These are phyloP conservation scores for Slavum lentiscoides DNA, from an alignment of 2,888 invertebrate species.

Conservation along the genomic window DNA sequence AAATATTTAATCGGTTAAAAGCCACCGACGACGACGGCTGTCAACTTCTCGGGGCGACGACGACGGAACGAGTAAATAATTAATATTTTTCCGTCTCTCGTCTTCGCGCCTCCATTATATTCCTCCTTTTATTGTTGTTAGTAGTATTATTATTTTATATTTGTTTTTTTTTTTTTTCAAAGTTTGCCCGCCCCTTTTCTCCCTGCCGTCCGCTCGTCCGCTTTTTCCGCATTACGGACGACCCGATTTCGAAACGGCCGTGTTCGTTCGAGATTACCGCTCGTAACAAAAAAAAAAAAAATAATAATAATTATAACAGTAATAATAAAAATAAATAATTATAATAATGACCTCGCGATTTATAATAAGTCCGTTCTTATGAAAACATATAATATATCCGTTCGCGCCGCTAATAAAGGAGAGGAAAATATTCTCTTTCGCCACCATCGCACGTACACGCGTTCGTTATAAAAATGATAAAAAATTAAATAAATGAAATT, in stretches of 20 bases:
- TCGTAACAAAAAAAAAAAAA: conserved; percentile 5
- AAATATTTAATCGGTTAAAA: conserved; percentile 53
- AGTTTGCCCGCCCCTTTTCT: background rate
- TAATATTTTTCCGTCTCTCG: conserved; percentile 38
- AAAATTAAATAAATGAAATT: background rate
- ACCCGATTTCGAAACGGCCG: conserved; percentile 26
- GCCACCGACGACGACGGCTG: conserved; percentile 41
- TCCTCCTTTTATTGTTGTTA: background rate
- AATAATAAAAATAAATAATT: background rate
- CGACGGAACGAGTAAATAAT: conserved; percentile 33
- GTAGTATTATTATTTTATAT: background rate
- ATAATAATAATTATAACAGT: too few species aligned
- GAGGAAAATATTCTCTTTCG: background rate
- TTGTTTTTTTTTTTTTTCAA: background rate
- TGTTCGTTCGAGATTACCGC: conserved; percentile 21
- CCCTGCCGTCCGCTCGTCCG: background rate
- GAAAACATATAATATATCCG: conserved; percentile 5
- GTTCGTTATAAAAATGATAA: background rate
- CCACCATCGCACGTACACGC: background rate
- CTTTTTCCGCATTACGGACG: conserved; percentile 21
- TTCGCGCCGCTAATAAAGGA: background rate
- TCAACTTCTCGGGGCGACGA: conserved; percentile 24
- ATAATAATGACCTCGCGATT: background rate
- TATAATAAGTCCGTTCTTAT: conserved; percentile 11
- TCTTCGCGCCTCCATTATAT: background rate